Base-by-base conservation (phyloP, 2,113 vertebrate species). In the Microtus pennsylvanicus region DNA sequence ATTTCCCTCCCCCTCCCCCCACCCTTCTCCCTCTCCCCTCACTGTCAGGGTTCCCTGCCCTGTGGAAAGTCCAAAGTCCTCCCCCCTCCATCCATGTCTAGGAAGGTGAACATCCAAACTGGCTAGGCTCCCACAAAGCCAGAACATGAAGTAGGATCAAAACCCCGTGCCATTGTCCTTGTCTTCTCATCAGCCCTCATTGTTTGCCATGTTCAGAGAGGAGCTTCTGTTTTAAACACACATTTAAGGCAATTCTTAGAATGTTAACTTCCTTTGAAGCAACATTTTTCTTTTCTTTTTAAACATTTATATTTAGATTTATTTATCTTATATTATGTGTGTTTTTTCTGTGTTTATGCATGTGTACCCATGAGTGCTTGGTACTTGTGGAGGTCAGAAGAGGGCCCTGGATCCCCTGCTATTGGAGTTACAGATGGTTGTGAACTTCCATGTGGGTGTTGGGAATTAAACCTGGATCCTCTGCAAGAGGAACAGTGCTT, bases 191-290 rank as follows among this genome's bases (percentile, higher is more conserved):
- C 45, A 45, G 45, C 45, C 45, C 42, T 45, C 42, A 45, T 45
- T 45, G 3, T 45, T 45, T 4, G 4, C 42, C 42, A 45, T 45
- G 42, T 45, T 45, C 42, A 45, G 42, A 45, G 42, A 45, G 42
- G 42, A 45, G 85, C 24, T 95, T 87, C 69, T 82, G 28, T 95
- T 90, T 94, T 97, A 91, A 96, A 94, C 11, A 94, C 77, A 42
- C 33, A 95, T 21, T 38, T 89, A 89, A 63, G 17, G 30, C 76
- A 91, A 82, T 89, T 94, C 47, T 95, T 94, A 94, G 42, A 82
- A 96, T 87, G 24, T 81, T 92, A 92, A 72, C 17, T 24, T 89
- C 17, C 4, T 78, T 61, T 95, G 28, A 89, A 78, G 42, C 42
- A 87, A 91, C 11, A 58, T 38, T 82, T 24, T 58, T 81, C 78